Percentiles rank a stretch among this genome's conserved stretches.
phyloP scores from a whole-genome alignment of 1,140 invertebrate genomes.

The Drosophila funebris region DNA sequence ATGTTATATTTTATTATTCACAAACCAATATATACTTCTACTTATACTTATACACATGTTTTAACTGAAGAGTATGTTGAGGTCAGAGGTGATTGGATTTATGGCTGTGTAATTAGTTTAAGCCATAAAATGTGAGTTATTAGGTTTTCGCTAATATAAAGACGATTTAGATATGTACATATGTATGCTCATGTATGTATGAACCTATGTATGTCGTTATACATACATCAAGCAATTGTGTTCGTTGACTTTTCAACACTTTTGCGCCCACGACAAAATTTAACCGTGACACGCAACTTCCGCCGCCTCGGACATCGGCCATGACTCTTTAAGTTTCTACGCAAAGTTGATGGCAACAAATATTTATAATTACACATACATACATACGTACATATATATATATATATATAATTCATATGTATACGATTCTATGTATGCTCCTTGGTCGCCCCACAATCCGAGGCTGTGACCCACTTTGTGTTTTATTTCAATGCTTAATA shows the following conservation, averaged over 20 bases:
- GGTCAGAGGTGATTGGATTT: conserved; percentile 32
- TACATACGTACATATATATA: not conserved
- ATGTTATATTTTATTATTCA: not conserved
- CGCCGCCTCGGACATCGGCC: conserved; percentile 35
- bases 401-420: conserved; percentile 9
- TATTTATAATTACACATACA: conserved; percentile 66
- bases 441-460: conserved; percentile 43
- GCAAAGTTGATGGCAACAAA: conserved; percentile 40
- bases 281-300: conserved; percentile 73
- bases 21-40: conserved; percentile 16
- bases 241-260: conserved; percentile 64
- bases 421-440: conserved; percentile 13
- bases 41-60: conserved; percentile 37
- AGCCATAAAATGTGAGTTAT: conserved; percentile 55
- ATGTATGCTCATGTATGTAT: not conserved
- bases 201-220: not conserved
- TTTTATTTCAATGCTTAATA: conserved; percentile 76
- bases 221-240: conserved; percentile 10
- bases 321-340: conserved; percentile 30
- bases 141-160: conserved; percentile 27
- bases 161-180: conserved; percentile 14
- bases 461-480: conserved; percentile 73
- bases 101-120: conserved; percentile 61
- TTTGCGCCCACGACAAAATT: conserved; percentile 60
- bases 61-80: conserved; percentile 17